These are phyloP conservation scores for Caenorhabditis sinica DNA, from an alignment of 2,888 invertebrate genomes.

Conservation along the genomic window DNA sequence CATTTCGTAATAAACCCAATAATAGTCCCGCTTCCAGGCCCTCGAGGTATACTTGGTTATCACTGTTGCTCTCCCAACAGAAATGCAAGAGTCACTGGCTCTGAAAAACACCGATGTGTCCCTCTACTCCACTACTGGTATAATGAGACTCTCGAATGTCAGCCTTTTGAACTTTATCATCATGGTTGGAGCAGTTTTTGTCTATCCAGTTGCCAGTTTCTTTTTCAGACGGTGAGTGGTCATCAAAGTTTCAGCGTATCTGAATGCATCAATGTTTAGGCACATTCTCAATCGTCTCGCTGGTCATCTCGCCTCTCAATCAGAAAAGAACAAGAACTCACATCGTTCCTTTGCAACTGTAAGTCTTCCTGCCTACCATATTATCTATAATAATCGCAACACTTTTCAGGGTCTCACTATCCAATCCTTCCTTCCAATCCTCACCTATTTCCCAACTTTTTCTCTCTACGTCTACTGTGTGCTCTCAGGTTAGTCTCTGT, in stretches of 20 bases:
- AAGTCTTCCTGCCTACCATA: neutral
- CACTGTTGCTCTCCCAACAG: constrained; percentile 12
- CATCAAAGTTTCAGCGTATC: neutral
- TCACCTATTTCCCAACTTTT: constrained; percentile 29
- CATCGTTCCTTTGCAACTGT: constrained; percentile 28
- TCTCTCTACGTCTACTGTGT: constrained; percentile 31
- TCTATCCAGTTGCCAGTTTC: constrained; percentile 3
- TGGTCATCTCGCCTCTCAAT: neutral
- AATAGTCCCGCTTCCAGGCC: constrained; percentile 1
- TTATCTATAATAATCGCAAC: neutral
- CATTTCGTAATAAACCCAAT: neutral
- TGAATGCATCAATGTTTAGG: neutral
- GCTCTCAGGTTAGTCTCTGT: constrained; percentile 6
- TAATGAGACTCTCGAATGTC: constrained; percentile 7
- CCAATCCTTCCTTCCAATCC: constrained; percentile 29
- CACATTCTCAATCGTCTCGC: constrained; percentile 2
- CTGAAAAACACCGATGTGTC: neutral
- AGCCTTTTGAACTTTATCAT: constrained; percentile 21
- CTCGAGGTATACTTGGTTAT: constrained; percentile 6
- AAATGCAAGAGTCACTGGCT: constrained; percentile 3
- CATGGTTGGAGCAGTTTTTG: constrained; percentile 22
- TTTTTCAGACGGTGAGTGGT: neutral
- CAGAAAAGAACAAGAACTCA: neutral
- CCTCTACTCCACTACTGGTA: constrained; percentile 7
- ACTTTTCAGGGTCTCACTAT: constrained; percentile 40